phyloP scores from a whole-genome alignment of 2,797 vertebrate genomes.

The Linurgus olivaceus region DNA sequence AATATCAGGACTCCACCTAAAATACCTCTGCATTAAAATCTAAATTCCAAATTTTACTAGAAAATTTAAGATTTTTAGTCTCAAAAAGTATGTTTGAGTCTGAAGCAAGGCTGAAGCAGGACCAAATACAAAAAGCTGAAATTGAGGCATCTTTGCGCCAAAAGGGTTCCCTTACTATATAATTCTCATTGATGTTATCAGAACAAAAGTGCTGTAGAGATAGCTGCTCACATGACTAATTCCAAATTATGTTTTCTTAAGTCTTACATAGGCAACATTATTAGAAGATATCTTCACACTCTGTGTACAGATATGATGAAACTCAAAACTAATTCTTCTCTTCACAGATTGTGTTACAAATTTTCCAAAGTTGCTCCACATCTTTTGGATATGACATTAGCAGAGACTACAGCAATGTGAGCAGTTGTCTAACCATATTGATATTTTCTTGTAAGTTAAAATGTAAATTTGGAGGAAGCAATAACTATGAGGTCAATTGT shows the following conservation, averaged over 20 bases:
- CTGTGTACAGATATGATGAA: neutral
- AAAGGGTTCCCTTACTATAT: neutral
- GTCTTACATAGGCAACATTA: neutral
- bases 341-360: neutral
- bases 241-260: neutral
- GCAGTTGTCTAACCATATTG: neutral
- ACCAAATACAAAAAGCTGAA: neutral
- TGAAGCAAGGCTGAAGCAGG: neutral
- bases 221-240: neutral
- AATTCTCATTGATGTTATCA: neutral
- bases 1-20: neutral
- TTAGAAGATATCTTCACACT: neutral
- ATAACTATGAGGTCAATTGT: neutral
- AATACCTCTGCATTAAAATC: neutral
- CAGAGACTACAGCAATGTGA: neutral
- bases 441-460: neutral
- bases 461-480: neutral
- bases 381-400: neutral
- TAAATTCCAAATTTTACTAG: neutral
- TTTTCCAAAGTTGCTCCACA: neutral
- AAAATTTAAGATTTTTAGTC: neutral
- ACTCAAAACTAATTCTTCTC: neutral
- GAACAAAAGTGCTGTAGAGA: fast-evolving
- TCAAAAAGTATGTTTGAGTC: neutral
- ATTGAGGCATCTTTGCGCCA: neutral